Evolutionary conservation across 2,797 vertebrate species (phyloP).

Genomic region (Odontamblyopus rebecca): DNA sequence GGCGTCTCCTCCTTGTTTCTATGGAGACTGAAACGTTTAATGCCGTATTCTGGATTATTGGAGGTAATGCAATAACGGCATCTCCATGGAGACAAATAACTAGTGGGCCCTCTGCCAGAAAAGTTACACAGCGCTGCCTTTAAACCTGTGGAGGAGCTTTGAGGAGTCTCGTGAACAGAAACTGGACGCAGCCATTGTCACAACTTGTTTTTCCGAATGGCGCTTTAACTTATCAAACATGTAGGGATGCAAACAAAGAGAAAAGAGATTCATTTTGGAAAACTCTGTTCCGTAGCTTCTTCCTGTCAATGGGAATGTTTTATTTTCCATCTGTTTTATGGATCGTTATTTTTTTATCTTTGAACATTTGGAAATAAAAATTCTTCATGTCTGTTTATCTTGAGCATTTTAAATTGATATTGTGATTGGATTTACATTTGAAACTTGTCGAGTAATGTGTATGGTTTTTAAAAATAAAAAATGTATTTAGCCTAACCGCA

Average conservation of each 20-base stretch:
- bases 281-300: conserved; percentile 82
- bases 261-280: conserved; percentile 69
- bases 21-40: no score
- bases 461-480: conserved; percentile 90
- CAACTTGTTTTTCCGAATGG: conserved; percentile 67
- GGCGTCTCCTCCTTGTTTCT: no score
- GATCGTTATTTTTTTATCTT: conserved; percentile 82
- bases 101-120: no score
- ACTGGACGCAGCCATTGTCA: conserved; percentile 16
- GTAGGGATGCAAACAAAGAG: conserved; percentile 60
- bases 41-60: no score
- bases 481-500: conserved; percentile 83
- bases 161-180: neutral
- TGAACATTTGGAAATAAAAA: conserved; percentile 86
- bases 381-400: conserved; percentile 87
- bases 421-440: conserved; percentile 88
- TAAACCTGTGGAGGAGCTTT: neutral
- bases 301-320: conserved; percentile 82
- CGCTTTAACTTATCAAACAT: conserved; percentile 51
- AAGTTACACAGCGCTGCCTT: no score
- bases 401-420: conserved; percentile 87
- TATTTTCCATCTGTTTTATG: conserved; percentile 86
- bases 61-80: no score
- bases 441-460: conserved; percentile 87
- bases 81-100: no score